Evolutionary conservation across 2,888 invertebrate genomes (phyloP).

Genomic region (Ormyrus labotus): DNA sequence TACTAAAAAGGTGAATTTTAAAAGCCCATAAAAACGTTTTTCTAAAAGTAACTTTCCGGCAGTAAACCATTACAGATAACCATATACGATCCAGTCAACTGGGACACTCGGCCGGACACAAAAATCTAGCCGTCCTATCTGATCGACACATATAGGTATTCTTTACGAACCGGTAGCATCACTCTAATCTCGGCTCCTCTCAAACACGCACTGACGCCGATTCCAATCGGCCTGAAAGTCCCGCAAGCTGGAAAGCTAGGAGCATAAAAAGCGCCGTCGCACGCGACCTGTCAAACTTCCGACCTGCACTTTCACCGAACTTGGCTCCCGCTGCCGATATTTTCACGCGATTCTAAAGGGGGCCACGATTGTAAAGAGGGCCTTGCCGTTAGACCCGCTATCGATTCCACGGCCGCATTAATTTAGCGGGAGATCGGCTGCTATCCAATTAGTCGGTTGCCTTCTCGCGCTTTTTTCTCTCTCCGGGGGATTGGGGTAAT

Average conservation of each 20-base stretch:
- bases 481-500: not conserved
- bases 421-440: slow-evolving; percentile 32
- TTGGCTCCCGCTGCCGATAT: slow-evolving; percentile 1
- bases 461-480: not conserved
- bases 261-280: slow-evolving; percentile 4
- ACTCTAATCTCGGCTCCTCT: slow-evolving; percentile 14
- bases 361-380: slow-evolving; percentile 5
- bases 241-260: not conserved
- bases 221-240: slow-evolving; percentile 28
- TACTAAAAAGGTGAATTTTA: too few relatives aligned
- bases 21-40: too few relatives aligned
- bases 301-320: slow-evolving; percentile 17
- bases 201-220: not conserved
- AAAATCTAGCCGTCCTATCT: not conserved
- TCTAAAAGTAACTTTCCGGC: too few relatives aligned
- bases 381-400: slow-evolving; percentile 1
- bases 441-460: slow-evolving; percentile 37
- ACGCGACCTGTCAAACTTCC: slow-evolving; percentile 1
- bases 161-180: not conserved
- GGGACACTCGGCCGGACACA: not conserved
- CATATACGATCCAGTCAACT: not conserved
- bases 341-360: slow-evolving; percentile 26
- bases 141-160: slow-evolving; percentile 1
- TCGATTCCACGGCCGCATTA: slow-evolving; percentile 17
- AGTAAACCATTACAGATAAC: too few relatives aligned